Evolutionary conservation across 2,888 invertebrate species (phyloP), one percentile per base, ranked within the genome.

Genomic region (Clitarchus hookeri): DNA sequence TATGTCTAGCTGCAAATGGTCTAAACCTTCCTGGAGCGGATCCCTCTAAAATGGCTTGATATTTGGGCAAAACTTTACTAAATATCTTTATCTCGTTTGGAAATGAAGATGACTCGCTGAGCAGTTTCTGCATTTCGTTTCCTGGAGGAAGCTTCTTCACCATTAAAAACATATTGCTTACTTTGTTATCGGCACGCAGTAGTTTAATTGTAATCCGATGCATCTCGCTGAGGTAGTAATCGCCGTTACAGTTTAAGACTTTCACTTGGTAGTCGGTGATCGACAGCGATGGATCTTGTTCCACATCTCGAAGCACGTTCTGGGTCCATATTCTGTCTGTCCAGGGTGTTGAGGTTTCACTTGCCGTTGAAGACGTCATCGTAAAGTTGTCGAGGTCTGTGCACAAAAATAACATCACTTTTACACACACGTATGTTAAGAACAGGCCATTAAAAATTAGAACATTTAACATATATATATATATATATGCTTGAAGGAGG

Each of bases 211-310:
- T 23, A 4, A 82, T 44, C n/a, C 44, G 4, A 12, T 82, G 19
- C 27, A 82, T 82, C 44, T 27, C 27, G 36, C 82, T 82, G 26
- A 44, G 36, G n/a, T 82, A 82, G 82, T 82, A n/a, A 27, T 82
- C 82, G 16, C 82, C 82, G 8, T 82, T 82, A 13, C 36, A 16
- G 23, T 16, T 44, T 4, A 13, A 25, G 13, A 25, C 82, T 44
- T 26, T 82, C 23, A 44, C 65, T 3, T 65, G 19, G 65, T n/a
- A 65, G 23, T 65, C 65, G 65, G 65, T 65, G 19, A 65, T n/a
- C 16, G n/a, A 65, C 65, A 65, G n/a, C 8, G 65, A 65, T 23
- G 19, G 23, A 65, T 65, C 65, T 9, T 9, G 11, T 19, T 65
- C 65, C 19, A 65, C 65, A 9, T 0, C n/a, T 23, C n/a, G 65